A percentile compares a stretch with the other conserved stretches of the same genome.
These are phyloP conservation scores for Gasterosteus nipponicus DNA, from an alignment of 2,113 vertebrate species.

Conservation along the genomic window DNA sequence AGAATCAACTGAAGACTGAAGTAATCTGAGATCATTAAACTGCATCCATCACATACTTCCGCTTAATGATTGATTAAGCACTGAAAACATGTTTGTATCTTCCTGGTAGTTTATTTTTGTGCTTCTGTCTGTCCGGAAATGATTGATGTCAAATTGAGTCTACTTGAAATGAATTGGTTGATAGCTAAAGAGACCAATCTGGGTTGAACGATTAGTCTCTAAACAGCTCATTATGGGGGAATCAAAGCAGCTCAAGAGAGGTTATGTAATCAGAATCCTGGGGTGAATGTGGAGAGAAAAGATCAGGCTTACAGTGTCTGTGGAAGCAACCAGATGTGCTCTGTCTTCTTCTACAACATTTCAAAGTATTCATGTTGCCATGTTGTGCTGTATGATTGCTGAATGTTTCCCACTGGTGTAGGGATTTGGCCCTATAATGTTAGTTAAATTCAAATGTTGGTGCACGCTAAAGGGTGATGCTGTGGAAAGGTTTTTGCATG, in stretches of 20 bases:
- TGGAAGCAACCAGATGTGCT: slow-evolving; percentile 52
- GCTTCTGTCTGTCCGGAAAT: slow-evolving; percentile 6
- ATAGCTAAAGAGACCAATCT: slow-evolving; percentile 51
- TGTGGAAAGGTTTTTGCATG: neutral
- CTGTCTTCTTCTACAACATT: slow-evolving; percentile 23
- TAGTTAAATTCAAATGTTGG: neutral
- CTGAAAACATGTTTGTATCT: slow-evolving; percentile 11
- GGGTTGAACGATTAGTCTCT: slow-evolving; percentile 51
- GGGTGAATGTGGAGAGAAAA: slow-evolving; percentile 41
- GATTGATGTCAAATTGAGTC: slow-evolving; percentile 40
- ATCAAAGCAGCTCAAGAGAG: slow-evolving; percentile 61
- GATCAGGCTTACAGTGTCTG: slow-evolving; percentile 47
- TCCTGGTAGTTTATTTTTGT: slow-evolving; percentile 18
- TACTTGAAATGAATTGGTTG: slow-evolving; percentile 49
- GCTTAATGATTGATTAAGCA: slow-evolving; percentile 1
- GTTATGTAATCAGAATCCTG: slow-evolving; percentile 61
- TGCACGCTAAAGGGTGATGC: neutral
- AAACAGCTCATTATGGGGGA: slow-evolving; percentile 64
- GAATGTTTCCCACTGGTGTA: neutral
- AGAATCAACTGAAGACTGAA: neutral
- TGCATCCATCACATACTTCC: slow-evolving; percentile 4
- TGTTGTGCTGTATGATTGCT: neutral
- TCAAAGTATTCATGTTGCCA: slow-evolving; percentile 20
- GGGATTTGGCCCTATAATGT: neutral
- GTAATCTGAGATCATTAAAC: slow-evolving; percentile 4